phyloP scores from a whole-genome alignment of 2,797 vertebrate genomes.

The Poecilia gillii region DNA sequence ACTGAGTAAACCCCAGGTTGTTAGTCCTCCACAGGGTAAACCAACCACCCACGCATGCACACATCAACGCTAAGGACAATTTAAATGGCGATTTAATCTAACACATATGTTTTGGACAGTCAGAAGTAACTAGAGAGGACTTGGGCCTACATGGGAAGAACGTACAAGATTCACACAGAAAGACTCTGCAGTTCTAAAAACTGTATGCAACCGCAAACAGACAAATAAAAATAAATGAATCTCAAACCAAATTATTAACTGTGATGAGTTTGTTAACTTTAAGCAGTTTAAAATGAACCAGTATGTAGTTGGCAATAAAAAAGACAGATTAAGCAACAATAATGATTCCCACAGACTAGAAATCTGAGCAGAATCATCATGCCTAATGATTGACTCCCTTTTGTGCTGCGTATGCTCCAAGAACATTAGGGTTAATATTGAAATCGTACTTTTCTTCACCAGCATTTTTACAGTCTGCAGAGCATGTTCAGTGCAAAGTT shows the following conservation, averaged over 20 bases:
- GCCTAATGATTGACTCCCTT: neutral
- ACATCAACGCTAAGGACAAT: neutral
- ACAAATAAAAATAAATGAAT: neutral
- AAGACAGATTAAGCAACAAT: neutral
- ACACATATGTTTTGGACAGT: neutral
- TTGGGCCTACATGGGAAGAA: neutral
- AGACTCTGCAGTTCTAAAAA: neutral
- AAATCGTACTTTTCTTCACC: neutral
- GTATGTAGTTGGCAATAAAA: neutral
- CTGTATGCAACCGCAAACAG: neutral
- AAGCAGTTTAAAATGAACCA: neutral
- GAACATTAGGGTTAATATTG: neutral
- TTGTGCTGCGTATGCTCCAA: too few species aligned
- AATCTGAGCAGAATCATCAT: neutral
- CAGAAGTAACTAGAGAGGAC: neutral
- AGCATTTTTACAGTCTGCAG: slow-evolving; percentile 24
- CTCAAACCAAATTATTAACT: neutral
- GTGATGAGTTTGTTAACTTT: neutral
- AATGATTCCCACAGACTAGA: neutral
- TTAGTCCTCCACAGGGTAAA: neutral
- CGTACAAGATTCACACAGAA: neutral
- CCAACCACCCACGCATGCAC: neutral
- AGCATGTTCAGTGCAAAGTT: slow-evolving; percentile 44
- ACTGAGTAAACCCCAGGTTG: neutral
- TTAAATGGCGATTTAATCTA: neutral